A percentile compares a stretch with the other conserved stretches of the same genome.
Conservation (phyloP, 2,797 vertebrate species). For the Spinus olivaceus region DNA sequence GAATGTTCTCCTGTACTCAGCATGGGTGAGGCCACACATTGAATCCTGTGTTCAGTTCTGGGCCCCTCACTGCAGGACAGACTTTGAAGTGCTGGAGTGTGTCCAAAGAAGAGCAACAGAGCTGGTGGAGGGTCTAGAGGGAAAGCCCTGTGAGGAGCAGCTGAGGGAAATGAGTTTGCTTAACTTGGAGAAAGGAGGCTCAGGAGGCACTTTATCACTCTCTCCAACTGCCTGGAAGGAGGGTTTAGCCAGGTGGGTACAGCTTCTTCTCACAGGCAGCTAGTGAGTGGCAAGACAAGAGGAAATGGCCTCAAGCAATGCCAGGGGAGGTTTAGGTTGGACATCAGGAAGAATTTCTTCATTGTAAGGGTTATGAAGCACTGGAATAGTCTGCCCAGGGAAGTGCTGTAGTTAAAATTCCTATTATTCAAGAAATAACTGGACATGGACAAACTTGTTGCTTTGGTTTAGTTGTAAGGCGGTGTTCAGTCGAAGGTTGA, state of each 20-base stretch:
- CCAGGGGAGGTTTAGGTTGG: background rate
- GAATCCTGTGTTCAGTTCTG: background rate
- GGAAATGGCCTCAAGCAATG: background rate
- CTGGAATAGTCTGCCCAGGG: background rate
- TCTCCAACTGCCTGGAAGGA: background rate
- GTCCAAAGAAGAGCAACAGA: fast-evolving
- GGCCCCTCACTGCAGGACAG: background rate
- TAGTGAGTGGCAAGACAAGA: background rate
- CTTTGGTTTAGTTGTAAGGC: background rate
- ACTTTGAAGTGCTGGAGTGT: fast-evolving
- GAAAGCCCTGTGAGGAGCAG: background rate
- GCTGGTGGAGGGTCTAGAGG: background rate
- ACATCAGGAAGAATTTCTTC: background rate
- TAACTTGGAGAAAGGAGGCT: background rate
- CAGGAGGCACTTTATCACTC: fast-evolving
- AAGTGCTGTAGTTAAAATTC: background rate
- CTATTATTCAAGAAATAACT: background rate
- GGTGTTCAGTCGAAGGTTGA: fast-evolving
- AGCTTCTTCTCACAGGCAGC: background rate
- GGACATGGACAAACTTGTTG: background rate
- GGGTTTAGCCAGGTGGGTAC: fast-evolving
- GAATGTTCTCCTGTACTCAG: background rate
- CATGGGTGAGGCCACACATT: background rate
- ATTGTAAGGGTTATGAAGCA: background rate
- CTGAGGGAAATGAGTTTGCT: background rate